Base-by-base conservation (phyloP, 2,113 vertebrate genomes). In the Nibea albiflora region DNA sequence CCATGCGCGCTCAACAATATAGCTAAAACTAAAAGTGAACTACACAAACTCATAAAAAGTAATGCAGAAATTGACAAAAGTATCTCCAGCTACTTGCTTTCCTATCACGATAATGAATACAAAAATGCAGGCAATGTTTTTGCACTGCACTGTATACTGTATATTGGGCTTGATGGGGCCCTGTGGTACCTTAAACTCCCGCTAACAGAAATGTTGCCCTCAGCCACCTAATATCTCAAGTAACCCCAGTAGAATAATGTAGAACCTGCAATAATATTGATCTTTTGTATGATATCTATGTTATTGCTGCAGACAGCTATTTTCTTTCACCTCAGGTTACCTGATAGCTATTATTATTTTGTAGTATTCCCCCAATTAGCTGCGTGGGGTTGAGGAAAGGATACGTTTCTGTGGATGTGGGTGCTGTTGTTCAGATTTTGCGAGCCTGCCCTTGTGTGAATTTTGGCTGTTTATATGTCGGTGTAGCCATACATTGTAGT, bases 271-370 rank as follows among this genome's bases (percentile, higher is more conserved):
- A 67, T 65, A 65, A 64, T 80, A 87, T 83, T 81, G 84, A 88
- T 91, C 73, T 53, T 84, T 58, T 72, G 20, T 52, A 64, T 80
- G 39, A 82, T 74, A 67, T 78, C n/a, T 62, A 31, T 71, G 31
- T 77, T 87, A 19, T 65, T 72, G 31, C 62, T 73, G 49, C 53
- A 76, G 22, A 39, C 17, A 17, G n/a, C 10, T 56, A 50, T 78
- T 71, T 74, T 72, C 52, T 84, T 68, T 84, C 11, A 74, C 64
- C 73, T 80, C 44, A 19, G 73, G 60, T 87, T 73, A 84, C 66
- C 79, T 81, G 39, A 50, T 77, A 69, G 58, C 57, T 56, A 16
- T 66, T 57, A 61, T 28, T 66, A n/a, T 63, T 66, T 56, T 80
- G 72, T 81, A 24, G 60, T 4, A 61, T 68, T 79, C 56, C n/a